phyloP scores from a whole-genome alignment of 2,797 vertebrate genomes.

The Malurus leucopterus region DNA sequence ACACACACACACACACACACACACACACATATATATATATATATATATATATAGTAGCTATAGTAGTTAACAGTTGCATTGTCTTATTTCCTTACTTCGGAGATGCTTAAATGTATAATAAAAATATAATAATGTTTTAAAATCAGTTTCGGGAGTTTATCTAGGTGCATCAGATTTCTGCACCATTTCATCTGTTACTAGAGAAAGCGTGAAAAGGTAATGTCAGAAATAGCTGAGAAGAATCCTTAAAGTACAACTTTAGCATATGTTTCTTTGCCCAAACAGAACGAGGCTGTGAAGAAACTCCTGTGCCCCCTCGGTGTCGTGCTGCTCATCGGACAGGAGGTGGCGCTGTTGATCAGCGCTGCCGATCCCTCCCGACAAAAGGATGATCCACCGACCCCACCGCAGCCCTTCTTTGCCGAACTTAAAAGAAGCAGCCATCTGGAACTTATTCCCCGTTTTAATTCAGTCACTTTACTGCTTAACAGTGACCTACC shows the following conservation, averaged over 20 bases:
- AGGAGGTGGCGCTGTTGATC: slow-evolving; percentile 74
- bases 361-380: neutral
- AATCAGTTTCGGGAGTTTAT: neutral
- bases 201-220: neutral
- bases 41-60: neutral
- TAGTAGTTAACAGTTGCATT: neutral
- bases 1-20: too few relatives aligned
- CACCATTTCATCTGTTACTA: neutral
- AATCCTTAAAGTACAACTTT: neutral
- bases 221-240: neutral
- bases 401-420: slow-evolving; percentile 25
- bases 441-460: slow-evolving; percentile 53
- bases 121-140: neutral
- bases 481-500: slow-evolving; percentile 46
- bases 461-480: slow-evolving; percentile 56
- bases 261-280: neutral
- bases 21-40: too few relatives aligned
- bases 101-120: neutral
- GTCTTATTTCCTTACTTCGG: neutral
- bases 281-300: neutral
- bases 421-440: slow-evolving; percentile 41
- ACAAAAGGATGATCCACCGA: slow-evolving; percentile 27
- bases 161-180: neutral
- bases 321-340: neutral
- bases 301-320: neutral